Base-by-base conservation (phyloP, 2,797 vertebrate genomes). In the Anolis apletophallus region DNA sequence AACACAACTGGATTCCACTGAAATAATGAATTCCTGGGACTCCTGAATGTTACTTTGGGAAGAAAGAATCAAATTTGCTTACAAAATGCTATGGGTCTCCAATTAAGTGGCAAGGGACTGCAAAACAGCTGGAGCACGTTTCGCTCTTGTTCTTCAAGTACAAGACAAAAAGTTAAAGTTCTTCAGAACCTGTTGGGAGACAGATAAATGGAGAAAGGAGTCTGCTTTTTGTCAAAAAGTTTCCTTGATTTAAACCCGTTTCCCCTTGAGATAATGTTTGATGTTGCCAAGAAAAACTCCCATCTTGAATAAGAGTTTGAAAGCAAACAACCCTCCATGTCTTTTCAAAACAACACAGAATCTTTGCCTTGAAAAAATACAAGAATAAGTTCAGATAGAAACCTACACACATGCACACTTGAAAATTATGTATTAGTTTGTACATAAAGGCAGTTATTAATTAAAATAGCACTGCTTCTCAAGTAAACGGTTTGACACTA, bases 211-310 rank as follows among this genome's bases (percentile, higher is more conserved):
- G 88, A 88, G 16, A 13, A 81, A 89, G 81, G 91, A 0, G 69
- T 91, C 91, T 94, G 92, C 64, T 93, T 79, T 88, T 92, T 88
- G 93, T 94, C 89, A 94, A 93, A n/a, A 95, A 92, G 87, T 86
- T 88, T 85, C 81, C 90, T 93, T 85, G 1, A 91, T 92, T 93
- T 94, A 71, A 87, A 61, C 19, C 80, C 40, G 69, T 40, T 10
- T 19, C 68, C 17, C 34, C 36, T 17, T 50, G 29, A 55, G 55
- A 50, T 54, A 54, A 54, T 46, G 29, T 46, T 11, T 32, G 34
- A 55, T 75, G 10, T 57, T 87, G 64, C 34, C 64, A 86, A 73
- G 55, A 78, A 71, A 68, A 50, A 40, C 17, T 14, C 71, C 46
- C 19, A 73, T 55, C 55, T 83, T 74, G 68, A 54, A 34, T 21